These are phyloP conservation scores for Sphyrna mokarran DNA, from an alignment of 2,113 vertebrate genomes.

Conservation along the genomic window DNA sequence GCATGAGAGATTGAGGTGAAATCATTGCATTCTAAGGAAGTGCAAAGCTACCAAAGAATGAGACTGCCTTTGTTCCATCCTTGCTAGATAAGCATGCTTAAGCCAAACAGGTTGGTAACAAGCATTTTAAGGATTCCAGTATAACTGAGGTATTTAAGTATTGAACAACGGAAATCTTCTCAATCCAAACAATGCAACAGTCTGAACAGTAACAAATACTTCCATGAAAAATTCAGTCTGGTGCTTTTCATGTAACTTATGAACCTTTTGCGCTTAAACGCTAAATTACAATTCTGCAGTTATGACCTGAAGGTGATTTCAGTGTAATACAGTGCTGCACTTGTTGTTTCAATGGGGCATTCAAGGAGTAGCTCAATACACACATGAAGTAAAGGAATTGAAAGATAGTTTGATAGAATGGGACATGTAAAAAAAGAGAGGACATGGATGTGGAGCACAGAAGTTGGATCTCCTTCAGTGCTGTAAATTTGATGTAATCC, in stretches of 20 bases:
- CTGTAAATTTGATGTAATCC: background rate
- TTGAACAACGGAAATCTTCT: background rate
- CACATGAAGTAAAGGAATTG: background rate
- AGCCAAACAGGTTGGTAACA: background rate
- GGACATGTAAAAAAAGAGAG: background rate
- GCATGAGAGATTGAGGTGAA: background rate
- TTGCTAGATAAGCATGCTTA: background rate
- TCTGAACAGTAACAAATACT: background rate
- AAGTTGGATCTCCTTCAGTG: background rate
- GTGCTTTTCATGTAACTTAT: background rate
- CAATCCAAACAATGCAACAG: background rate
- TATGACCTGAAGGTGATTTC: background rate
- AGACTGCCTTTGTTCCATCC: constrained; percentile 19
- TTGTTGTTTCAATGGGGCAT: background rate
- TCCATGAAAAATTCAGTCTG: background rate
- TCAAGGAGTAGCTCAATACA: background rate
- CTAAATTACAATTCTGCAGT: background rate
- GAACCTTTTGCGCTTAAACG: constrained; percentile 1
- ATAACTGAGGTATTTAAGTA: background rate
- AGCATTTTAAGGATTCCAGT: constrained; percentile 18
- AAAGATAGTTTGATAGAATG: background rate
- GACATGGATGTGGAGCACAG: background rate
- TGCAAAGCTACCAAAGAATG: background rate
- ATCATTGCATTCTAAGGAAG: constrained; percentile 26
- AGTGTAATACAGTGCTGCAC: background rate